Conservation (phyloP, 2,113 vertebrate genomes). For the Scophthalmus maximus region DNA sequence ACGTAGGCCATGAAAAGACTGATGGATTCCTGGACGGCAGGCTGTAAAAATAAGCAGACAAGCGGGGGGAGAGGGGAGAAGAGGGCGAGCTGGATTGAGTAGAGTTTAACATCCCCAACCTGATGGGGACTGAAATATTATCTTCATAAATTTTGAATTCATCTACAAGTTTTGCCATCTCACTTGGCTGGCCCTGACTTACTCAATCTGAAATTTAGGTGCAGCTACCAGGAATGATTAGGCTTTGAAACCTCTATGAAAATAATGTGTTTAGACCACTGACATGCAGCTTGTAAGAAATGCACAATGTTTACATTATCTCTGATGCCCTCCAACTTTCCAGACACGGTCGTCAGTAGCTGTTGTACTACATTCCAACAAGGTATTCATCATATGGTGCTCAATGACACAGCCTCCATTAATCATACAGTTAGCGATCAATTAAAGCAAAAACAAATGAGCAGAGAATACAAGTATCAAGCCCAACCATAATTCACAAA, state of each 20-base stretch:
- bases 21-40: constrained; percentile 83
- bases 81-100: constrained; percentile 73
- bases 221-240: constrained; percentile 79
- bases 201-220: constrained; percentile 86
- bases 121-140: constrained; percentile 80
- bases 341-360: constrained; percentile 76
- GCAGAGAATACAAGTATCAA: constrained; percentile 88
- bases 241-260: constrained; percentile 81
- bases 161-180: constrained; percentile 84
- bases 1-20: constrained; percentile 89
- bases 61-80: constrained; percentile 57
- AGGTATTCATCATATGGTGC: constrained; percentile 90
- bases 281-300: constrained; percentile 74
- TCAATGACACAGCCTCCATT: constrained; percentile 88
- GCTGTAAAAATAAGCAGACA: constrained; percentile 83
- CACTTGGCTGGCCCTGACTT: constrained; percentile 81
- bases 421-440: constrained; percentile 94
- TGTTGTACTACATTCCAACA: constrained; percentile 84
- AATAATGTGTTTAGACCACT: constrained; percentile 78
- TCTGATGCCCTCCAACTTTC: constrained; percentile 87
- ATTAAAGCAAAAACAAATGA: constrained; percentile 96
- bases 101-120: constrained; percentile 78
- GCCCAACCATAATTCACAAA: constrained; percentile 92
- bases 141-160: constrained; percentile 84
- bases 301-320: constrained; percentile 79